Conservation (phyloP, 2,113 vertebrate genomes). For the Pelobates fuscus region DNA sequence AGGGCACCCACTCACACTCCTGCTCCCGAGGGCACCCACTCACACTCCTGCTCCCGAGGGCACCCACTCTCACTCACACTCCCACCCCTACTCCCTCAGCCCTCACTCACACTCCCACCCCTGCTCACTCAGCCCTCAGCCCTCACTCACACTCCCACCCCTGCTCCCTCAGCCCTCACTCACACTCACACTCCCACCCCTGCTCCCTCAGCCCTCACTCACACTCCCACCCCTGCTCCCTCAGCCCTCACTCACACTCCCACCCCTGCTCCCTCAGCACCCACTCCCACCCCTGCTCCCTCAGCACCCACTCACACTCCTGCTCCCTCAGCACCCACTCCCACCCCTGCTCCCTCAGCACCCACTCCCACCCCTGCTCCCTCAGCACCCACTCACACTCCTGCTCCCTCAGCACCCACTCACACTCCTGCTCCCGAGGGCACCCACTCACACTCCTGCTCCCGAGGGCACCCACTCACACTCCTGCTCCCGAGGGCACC, state of each 20-base stretch:
- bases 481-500: no score
- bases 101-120: not conserved
- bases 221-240: not conserved
- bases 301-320: not conserved
- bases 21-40: no score
- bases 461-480: no score
- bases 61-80: not conserved
- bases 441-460: no score
- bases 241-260: not conserved
- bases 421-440: no score
- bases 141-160: not conserved
- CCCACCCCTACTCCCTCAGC: not conserved
- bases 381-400: no score
- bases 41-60: not conserved
- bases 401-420: no score
- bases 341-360: no score
- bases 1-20: no score
- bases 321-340: no score
- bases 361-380: no score
- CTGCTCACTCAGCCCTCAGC: not conserved
- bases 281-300: not conserved
- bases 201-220: not conserved
- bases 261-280: not conserved
- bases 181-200: not conserved
- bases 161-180: not conserved